Conservation (phyloP, 2,888 invertebrate species). For the Torymus aiolomorphi region DNA sequence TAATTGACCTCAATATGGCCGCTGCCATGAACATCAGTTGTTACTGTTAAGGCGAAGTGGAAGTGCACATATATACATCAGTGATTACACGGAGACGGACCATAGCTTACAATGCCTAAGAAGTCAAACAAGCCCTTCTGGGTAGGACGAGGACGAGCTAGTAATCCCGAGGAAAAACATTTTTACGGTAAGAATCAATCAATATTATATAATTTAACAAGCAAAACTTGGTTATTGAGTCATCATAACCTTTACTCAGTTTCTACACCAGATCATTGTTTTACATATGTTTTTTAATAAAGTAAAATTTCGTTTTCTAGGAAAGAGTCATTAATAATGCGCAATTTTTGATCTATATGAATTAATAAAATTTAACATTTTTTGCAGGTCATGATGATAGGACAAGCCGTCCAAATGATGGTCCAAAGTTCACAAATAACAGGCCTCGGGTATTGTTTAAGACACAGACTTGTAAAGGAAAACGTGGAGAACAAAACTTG, state of each 20-base stretch:
- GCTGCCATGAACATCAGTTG: constrained; percentile 48
- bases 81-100: background rate
- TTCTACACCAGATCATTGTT: background rate
- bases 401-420: constrained; percentile 55
- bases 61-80: background rate
- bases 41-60: constrained; percentile 20
- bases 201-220: constrained; percentile 2
- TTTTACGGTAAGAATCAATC: constrained; percentile 66
- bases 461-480: constrained; percentile 58
- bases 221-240: background rate
- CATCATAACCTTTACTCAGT: constrained; percentile 32
- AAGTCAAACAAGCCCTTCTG: constrained; percentile 63
- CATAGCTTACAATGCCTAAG: constrained; percentile 65
- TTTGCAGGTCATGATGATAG: constrained; percentile 68
- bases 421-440: constrained; percentile 52
- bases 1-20: constrained; percentile 37
- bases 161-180: constrained; percentile 60
- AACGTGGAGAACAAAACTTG: background rate
- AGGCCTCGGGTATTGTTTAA: constrained; percentile 70
- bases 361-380: background rate
- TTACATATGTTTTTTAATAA: background rate
- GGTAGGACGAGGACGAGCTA: constrained; percentile 56
- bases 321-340: background rate
- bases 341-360: constrained; percentile 5
- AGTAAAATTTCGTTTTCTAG: background rate